A percentile compares a stretch with the other conserved stretches of the same genome.
phyloP scores from a whole-genome alignment of 2,888 invertebrate genomes.

The Cartodere bifasciata region DNA sequence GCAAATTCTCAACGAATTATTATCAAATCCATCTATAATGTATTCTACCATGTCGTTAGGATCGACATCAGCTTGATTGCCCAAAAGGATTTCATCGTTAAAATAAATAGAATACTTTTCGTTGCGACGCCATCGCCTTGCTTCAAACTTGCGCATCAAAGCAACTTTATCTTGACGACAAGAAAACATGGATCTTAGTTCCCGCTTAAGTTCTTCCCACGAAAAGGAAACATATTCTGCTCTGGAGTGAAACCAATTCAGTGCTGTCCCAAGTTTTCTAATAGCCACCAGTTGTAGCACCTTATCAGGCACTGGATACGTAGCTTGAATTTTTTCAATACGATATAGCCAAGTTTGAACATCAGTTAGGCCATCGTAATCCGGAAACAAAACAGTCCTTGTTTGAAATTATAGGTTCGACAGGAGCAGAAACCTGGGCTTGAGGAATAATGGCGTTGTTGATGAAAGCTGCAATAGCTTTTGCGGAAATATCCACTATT shows the following conservation, averaged over 20 bases:
- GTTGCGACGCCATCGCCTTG: constrained; percentile 12
- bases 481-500: too few relatives aligned
- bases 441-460: too few relatives aligned
- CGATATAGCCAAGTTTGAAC: constrained; percentile 6
- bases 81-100: constrained; percentile 13
- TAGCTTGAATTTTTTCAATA: constrained; percentile 1
- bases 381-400: constrained; percentile 6
- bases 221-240: constrained; percentile 1
- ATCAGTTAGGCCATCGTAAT: constrained; percentile 6
- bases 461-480: too few relatives aligned
- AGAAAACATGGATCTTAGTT: constrained; percentile 3
- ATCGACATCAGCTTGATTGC: constrained; percentile 14
- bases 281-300: not conserved
- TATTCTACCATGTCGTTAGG: constrained; percentile 17
- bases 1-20: constrained; percentile 2
- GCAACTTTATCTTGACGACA: constrained; percentile 3
- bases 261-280: constrained; percentile 1
- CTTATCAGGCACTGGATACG: constrained; percentile 4
- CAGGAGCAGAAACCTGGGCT: too few relatives aligned
- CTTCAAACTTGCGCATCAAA: constrained; percentile 8
- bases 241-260: constrained; percentile 5
- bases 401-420: too few relatives aligned
- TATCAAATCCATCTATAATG: constrained; percentile 14
- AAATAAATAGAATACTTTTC: constrained; percentile 15
- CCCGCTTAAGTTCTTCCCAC: constrained; percentile 1